Conservation (phyloP, 2,797 vertebrate species). For the Dermochelys coriacea region DNA sequence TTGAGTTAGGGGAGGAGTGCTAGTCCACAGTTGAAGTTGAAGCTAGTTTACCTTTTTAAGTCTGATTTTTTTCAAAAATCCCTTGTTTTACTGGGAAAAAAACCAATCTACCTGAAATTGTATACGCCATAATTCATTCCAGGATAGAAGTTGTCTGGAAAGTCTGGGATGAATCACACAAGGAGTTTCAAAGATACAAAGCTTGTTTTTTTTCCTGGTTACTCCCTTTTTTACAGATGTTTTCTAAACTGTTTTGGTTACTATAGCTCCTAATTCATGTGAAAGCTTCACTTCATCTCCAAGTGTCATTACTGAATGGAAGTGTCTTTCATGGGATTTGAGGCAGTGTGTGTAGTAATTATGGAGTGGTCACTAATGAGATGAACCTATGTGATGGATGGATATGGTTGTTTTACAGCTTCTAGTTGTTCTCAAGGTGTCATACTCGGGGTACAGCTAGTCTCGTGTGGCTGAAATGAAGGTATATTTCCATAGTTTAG, state of each 20-base stretch:
- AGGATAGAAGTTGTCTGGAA: background rate
- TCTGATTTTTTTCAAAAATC: background rate
- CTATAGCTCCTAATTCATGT: background rate
- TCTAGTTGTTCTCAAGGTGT: background rate
- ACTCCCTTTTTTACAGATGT: background rate
- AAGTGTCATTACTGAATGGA: background rate
- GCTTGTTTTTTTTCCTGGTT: background rate
- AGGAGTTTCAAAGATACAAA: background rate
- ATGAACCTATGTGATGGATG: background rate
- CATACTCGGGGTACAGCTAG: background rate
- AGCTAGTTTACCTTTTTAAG: background rate
- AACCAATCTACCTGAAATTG: background rate
- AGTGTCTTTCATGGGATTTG: background rate
- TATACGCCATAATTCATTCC: background rate
- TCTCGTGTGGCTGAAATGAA: background rate
- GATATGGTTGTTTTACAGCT: background rate
- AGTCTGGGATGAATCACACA: background rate
- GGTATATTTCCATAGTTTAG: background rate
- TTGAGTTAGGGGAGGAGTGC: background rate
- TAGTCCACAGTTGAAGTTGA: background rate
- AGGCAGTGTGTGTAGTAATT: background rate
- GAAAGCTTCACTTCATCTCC: background rate
- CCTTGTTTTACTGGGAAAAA: background rate
- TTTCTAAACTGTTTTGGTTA: background rate
- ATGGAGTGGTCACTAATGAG: background rate